phyloP scores from a whole-genome alignment of 2,888 invertebrate species.

The Salticus scenicus region DNA sequence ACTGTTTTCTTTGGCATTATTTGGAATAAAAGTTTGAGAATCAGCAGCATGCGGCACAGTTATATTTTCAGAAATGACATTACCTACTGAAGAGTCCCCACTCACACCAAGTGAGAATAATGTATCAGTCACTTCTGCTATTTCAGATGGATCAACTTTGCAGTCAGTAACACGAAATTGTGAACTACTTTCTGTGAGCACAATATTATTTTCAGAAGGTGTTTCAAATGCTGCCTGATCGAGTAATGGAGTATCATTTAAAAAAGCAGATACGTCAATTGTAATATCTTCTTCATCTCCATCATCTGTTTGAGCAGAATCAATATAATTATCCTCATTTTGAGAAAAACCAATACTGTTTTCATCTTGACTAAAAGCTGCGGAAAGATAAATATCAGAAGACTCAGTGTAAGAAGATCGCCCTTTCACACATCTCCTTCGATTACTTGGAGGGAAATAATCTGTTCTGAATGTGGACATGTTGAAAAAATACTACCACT shows the following conservation, averaged over 20 bases:
- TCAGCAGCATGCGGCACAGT: background rate
- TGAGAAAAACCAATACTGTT: background rate
- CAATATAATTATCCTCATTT: constrained; percentile 2
- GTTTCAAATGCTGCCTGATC: constrained; percentile 34
- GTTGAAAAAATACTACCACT: constrained; percentile 26
- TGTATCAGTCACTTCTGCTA: background rate
- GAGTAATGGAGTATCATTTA: constrained; percentile 39
- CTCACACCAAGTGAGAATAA: background rate
- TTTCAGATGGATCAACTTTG: background rate
- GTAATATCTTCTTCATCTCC: constrained; percentile 49
- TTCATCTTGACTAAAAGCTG: constrained; percentile 7
- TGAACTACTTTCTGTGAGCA: constrained; percentile 35
- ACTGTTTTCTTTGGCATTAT: background rate
- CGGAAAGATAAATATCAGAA: constrained; percentile 22
- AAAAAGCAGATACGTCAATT: constrained; percentile 52
- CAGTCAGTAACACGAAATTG: constrained; percentile 58
- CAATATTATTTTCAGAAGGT: constrained; percentile 26
- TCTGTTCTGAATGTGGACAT: constrained; percentile 23
- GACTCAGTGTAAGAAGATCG: constrained; percentile 40
- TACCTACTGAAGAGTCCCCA: background rate
- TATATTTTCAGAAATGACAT: no score
- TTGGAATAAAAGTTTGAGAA: background rate
- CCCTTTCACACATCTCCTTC: constrained; percentile 54
- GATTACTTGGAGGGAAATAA: constrained; percentile 22
- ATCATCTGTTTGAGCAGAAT: constrained; percentile 30